Evolutionary conservation across 2,113 vertebrate genomes (phyloP).

Genomic region (Rhynchopsitta pachyrhyncha): DNA sequence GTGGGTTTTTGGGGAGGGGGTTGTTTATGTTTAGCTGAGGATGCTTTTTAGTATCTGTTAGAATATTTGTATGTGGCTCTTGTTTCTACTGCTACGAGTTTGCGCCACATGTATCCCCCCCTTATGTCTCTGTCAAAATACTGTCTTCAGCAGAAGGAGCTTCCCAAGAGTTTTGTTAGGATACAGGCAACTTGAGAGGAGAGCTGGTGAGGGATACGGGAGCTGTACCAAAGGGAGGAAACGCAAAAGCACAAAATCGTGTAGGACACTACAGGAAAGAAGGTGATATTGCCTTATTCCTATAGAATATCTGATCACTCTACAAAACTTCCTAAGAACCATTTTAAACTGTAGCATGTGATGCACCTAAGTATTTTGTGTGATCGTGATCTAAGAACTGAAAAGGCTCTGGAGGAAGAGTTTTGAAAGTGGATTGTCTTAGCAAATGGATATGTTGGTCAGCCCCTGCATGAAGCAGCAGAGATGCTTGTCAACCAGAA

Average conservation of each 20-base stretch:
- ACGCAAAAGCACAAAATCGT: background rate
- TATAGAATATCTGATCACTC: background rate
- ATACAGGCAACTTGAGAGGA: background rate
- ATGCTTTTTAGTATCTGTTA: background rate
- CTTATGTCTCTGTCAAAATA: background rate
- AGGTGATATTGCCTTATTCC: background rate
- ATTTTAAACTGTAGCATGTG: background rate
- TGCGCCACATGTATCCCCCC: background rate
- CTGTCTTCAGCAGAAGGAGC: background rate
- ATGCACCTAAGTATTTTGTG: background rate
- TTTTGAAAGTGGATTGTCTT: constrained; percentile 14
- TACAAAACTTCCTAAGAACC: background rate
- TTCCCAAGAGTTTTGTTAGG: background rate
- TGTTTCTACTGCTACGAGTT: background rate
- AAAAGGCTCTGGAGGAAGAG: constrained; percentile 5
- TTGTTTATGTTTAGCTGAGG: background rate
- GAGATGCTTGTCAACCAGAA: constrained; percentile 64
- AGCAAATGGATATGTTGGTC: constrained; percentile 16
- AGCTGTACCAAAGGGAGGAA: background rate
- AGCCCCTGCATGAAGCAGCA: background rate
- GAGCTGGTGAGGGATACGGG: background rate
- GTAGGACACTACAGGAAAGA: background rate
- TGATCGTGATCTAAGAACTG: background rate
- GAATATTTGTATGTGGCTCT: background rate
- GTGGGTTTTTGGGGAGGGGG: rapidly evolving